phyloP scores from a whole-genome alignment of 2,113 vertebrate species.

The Pogonocichla stellata region DNA sequence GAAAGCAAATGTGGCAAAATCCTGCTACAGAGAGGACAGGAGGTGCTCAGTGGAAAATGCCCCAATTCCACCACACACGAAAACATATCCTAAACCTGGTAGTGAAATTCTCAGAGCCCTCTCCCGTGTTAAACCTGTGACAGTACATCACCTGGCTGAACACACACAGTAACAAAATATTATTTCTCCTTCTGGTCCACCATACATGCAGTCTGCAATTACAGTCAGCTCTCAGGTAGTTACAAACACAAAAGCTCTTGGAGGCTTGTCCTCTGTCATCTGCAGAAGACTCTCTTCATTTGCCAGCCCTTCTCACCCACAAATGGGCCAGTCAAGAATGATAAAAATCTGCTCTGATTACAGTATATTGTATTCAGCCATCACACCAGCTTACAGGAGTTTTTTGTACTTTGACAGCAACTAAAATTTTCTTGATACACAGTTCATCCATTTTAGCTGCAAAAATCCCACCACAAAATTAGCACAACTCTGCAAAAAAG shows the following conservation, averaged over 20 bases:
- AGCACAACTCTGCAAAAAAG: background rate
- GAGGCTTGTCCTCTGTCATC: background rate
- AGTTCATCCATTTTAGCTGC: background rate
- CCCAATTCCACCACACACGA: background rate
- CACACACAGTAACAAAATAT: fast-evolving
- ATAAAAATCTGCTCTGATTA: background rate
- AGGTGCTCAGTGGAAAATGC: background rate
- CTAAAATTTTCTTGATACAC: background rate
- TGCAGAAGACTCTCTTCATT: background rate
- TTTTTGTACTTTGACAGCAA: background rate
- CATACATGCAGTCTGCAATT: background rate
- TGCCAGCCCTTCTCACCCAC: background rate
- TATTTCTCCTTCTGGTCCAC: background rate
- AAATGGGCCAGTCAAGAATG: background rate
- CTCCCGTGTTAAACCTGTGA: background rate
- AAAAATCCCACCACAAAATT: background rate
- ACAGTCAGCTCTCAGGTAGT: background rate
- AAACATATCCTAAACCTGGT: background rate
- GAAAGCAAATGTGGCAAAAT: background rate
- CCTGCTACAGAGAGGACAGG: background rate
- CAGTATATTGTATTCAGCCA: background rate
- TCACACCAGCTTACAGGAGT: background rate
- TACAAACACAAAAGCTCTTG: background rate
- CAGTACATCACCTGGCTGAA: background rate
- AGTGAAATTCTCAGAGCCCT: background rate